Evolutionary conservation across 1,140 invertebrate species (phyloP), one percentile per base, ranked within the genome.

Genomic region (Drosophila simulans): DNA sequence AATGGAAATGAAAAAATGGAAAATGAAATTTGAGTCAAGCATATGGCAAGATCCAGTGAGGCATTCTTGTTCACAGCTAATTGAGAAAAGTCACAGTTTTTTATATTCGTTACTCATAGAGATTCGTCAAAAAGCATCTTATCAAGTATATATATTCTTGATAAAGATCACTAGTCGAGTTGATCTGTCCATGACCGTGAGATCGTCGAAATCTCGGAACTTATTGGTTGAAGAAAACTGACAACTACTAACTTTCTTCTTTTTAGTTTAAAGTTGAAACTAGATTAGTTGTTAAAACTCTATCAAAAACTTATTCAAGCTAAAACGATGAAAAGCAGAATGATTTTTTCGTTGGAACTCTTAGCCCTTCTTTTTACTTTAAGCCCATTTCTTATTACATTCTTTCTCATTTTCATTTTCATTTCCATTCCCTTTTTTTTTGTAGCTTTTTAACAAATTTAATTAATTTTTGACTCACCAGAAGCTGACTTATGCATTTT

Each of bases 381-480:
- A 31, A 7, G 7, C 27, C 27, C 27, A 8, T 31, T 8, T 8
- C 27, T n/a, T n/a, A 13, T 52, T 25, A 13, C 0, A n/a, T 10
- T 27, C 12, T n/a, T 10, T 10, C 12, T 51, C 13, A 20, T 8
- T 58, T 22, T 49, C 13, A 20, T 8, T 58, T 22, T 15, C 17
- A 42, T 40, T 58, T 11, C 17, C 35, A 37, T 37, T 34, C 13
- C 5, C 12, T 11, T 27, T 12, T 57, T 42, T 15, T 57, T 22
- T 27, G 3, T 49, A 12, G 15, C 56, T 60, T 56, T 22, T 12
- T 17, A 31, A 40, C 13, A 40, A 62, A 57, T 57, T 62, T 25
- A 62, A 62, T 62, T 62, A 62, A 39, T 62, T 22, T 57, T 34
- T 11, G 25, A 42, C 17, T 11, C 13, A 17, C 3, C 59, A 58